Percentiles rank a stretch among this genome's conserved stretches.
Evolutionary conservation across 2,113 vertebrate genomes (phyloP).

Genomic region (Chamaetylas fuelleborni): DNA sequence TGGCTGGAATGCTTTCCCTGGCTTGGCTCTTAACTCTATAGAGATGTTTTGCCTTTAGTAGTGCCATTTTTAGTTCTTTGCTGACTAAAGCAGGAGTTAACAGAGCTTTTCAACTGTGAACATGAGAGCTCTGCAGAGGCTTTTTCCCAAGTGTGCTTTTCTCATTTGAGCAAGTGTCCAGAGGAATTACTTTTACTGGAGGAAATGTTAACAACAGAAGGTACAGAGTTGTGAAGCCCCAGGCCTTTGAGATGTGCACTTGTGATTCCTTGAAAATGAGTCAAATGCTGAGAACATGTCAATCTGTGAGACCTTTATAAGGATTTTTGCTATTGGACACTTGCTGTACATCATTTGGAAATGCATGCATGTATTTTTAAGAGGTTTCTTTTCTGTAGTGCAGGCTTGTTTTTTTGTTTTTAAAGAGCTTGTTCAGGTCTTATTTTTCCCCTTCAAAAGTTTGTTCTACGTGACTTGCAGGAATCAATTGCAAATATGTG

Average conservation of each 20-base stretch:
- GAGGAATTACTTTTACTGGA: not conserved
- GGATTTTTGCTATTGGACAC: not conserved
- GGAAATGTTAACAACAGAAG: not conserved
- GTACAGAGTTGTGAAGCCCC: not conserved
- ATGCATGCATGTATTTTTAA: not conserved
- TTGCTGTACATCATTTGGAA: not conserved
- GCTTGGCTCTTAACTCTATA: not conserved
- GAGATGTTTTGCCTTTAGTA: not conserved
- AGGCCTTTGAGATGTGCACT: not conserved
- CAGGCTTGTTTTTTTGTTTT: not conserved
- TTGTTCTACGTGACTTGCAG: not conserved
- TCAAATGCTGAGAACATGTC: not conserved
- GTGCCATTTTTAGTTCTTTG: not conserved
- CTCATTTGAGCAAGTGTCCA: not conserved
- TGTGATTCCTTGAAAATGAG: not conserved
- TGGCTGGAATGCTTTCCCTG: not conserved
- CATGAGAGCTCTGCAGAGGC: not conserved
- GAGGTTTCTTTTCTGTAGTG: not conserved
- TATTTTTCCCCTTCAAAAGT: not conserved
- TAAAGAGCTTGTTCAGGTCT: not conserved
- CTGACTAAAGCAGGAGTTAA: conserved; percentile 7
- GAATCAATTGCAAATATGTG: not conserved
- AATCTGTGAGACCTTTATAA: not conserved
- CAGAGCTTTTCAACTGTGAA: not conserved
- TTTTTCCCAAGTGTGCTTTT: not conserved